Evolutionary conservation across 2,113 vertebrate species (phyloP).

Genomic region (Chunga burmeisteri): DNA sequence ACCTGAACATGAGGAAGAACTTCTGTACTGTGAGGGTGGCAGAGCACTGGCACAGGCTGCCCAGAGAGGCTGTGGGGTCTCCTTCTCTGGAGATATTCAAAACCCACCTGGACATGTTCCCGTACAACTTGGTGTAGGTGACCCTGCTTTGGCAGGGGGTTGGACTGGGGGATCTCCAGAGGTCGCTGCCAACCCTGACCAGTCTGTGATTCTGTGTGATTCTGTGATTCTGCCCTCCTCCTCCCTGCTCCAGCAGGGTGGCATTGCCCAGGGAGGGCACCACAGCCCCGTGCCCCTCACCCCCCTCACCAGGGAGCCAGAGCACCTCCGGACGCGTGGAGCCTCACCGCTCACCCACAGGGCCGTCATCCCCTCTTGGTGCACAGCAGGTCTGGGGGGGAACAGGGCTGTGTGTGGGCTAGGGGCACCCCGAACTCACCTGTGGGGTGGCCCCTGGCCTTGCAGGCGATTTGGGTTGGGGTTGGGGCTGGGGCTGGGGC

Average conservation of each 20-base stretch:
- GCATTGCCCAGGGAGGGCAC: not conserved
- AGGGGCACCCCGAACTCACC: not conserved
- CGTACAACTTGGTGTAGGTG: no score
- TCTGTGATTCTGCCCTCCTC: no score
- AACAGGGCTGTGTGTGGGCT: not conserved
- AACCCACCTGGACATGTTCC: no score
- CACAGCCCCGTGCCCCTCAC: rapidly evolving
- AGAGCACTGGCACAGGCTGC: no score
- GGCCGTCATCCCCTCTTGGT: rapidly evolving
- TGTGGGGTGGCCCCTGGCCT: not conserved
- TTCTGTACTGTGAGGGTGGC: no score
- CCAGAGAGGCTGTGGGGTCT: no score
- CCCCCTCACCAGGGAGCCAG: rapidly evolving
- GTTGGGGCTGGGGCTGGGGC: not conserved
- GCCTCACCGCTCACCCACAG: rapidly evolving
- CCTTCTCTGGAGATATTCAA: no score
- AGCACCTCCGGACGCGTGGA: rapidly evolving
- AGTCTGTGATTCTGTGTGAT: no score
- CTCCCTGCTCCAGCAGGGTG: not conserved
- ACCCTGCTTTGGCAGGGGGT: no score
- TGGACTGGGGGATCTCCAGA: no score
- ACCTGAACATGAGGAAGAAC: no score
- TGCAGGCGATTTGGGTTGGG: not conserved
- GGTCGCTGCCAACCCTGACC: no score
- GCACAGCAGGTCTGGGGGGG: not conserved